Evolutionary conservation across 2,113 vertebrate genomes (phyloP).

Genomic region (Zeus faber): DNA sequence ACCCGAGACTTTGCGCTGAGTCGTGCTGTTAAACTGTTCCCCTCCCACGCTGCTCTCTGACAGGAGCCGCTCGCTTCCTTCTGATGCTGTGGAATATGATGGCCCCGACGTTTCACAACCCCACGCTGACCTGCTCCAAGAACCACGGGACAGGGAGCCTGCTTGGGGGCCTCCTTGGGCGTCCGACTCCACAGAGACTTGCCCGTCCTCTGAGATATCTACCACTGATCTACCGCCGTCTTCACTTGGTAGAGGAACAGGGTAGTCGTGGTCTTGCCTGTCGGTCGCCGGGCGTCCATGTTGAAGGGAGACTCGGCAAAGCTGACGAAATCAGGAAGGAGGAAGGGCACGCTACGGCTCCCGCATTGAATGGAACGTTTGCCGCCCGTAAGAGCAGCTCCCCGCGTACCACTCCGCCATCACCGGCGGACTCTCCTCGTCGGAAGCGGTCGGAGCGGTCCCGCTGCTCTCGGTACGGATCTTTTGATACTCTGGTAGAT

Average conservation of each 20-base stretch:
- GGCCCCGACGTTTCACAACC: constrained; percentile 94
- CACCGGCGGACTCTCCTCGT: constrained; percentile 73
- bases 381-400: constrained; percentile 84
- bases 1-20: constrained; percentile 69
- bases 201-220: constrained; percentile 86
- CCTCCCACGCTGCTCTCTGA: constrained; percentile 82
- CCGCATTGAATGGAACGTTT: constrained; percentile 88
- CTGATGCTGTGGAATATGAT: constrained; percentile 78
- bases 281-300: constrained; percentile 90
- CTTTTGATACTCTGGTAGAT: constrained; percentile 88
- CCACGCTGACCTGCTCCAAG: constrained; percentile 80
- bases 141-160: constrained; percentile 57
- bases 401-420: constrained; percentile 73
- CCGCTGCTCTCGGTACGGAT: constrained; percentile 48
- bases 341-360: constrained; percentile 89
- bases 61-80: constrained; percentile 57
- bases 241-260: constrained; percentile 82
- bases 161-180: constrained; percentile 40
- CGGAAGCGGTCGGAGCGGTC: constrained; percentile 76
- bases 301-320: constrained; percentile 94
- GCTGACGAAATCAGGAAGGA: constrained; percentile 92
- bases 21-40: constrained; percentile 33
- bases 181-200: constrained; percentile 49
- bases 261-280: constrained; percentile 89
- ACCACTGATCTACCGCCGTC: constrained; percentile 87